A percentile compares a stretch with the other conserved stretches of the same genome.
phyloP scores from a whole-genome alignment of 2,113 vertebrate species.

The Thermophis baileyi region DNA sequence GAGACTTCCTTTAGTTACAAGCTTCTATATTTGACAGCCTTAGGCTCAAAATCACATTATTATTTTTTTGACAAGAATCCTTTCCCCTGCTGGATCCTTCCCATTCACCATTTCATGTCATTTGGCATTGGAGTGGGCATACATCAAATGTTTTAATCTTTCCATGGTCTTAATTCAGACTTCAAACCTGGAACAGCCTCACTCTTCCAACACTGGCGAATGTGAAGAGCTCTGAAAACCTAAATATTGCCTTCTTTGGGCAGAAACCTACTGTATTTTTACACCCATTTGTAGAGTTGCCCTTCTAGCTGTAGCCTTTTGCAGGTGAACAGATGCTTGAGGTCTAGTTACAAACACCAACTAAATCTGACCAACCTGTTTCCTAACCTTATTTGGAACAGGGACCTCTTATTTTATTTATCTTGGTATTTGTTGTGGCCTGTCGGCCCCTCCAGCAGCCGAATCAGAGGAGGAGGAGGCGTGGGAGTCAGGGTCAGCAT shows the following conservation, averaged over 20 bases:
- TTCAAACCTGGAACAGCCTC: neutral
- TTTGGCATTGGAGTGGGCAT: neutral
- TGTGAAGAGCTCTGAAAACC: neutral
- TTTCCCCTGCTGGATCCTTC: neutral
- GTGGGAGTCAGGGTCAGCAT: too few species aligned
- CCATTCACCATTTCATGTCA: neutral
- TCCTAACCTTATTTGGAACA: neutral
- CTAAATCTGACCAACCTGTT: neutral
- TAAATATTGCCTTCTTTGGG: neutral
- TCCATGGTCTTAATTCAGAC: neutral
- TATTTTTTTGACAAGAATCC: neutral
- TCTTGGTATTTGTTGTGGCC: neutral
- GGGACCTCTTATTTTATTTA: neutral
- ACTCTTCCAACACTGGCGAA: neutral
- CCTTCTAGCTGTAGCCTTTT: neutral
- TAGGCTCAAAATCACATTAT: neutral
- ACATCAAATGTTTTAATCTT: neutral
- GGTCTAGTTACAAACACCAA: neutral
- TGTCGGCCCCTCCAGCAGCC: too few species aligned
- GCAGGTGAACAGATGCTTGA: neutral
- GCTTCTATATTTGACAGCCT: neutral
- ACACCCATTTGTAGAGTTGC: neutral
- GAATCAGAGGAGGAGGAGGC: too few species aligned
- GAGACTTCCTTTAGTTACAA: neutral
- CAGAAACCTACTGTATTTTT: neutral